Evolutionary conservation across 2,113 vertebrate genomes (phyloP), one percentile per base, ranked within the genome.

Genomic region (Amphiprion ocellaris): DNA sequence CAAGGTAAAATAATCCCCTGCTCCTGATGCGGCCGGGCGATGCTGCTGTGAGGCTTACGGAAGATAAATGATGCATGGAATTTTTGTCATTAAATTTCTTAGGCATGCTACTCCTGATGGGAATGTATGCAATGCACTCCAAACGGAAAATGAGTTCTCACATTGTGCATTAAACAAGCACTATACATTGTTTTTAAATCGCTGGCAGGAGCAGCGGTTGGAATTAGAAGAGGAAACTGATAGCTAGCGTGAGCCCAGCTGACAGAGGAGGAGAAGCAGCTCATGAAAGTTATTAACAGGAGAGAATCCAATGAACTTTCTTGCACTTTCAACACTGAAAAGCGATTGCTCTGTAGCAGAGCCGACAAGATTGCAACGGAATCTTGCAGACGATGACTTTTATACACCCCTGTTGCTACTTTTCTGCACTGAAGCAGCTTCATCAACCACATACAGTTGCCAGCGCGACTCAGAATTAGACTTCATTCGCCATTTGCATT

Each of bases 1-100:
- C 68, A 66, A 63, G 58, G 63, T 68, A 17, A 75, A 89, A 74
- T 84, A 79, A 89, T 82, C 83, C 79, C 50, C 60, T 65, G 60
- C 53, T 81, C 78, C 49, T 10, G 53, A 86, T 86, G 85, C 81
- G 52, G 78, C 59, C 9, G 9, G 54, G 71, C 14, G 58, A 53
- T 66, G 76, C 54, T 75, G 46, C 74, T 75, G 61, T 80, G 69
- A 7, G 65, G 63, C 62, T 82, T 46, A 28, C 21, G 23, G 41
- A 72, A 10, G 39, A 86, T 84, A 83, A 86, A 87, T 65, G 76
- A 85, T 49, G 64, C 59, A 60, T 71, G 44, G 4, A 60, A 74
- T 61, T 73, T 74, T 53, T 80, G 71, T 86, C 70, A 72, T 86
- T 79, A 53, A 46, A 61, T 77, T 73, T 84, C 69, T 67, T 71